Base-by-base conservation (phyloP, 2,888 invertebrate genomes). In the Caenorhabditis afra region DNA sequence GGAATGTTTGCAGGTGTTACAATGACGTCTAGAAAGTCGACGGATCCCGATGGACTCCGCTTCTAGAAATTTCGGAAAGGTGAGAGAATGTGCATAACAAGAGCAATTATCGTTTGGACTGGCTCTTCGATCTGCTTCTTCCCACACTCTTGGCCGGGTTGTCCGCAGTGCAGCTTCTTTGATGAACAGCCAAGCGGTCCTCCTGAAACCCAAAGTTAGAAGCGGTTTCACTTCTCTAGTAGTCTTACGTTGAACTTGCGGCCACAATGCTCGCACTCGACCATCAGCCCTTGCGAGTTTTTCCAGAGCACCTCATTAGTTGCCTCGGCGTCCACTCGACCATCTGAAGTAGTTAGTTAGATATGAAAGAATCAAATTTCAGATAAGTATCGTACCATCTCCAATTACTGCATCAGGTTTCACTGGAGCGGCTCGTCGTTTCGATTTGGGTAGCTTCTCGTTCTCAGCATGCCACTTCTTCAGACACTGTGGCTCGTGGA, bases 221-320 rank as follows among this genome's bases (percentile, higher is more conserved):
- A 11, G 8, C 22, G 14, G 8, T 12, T 7, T 62, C 8, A 4
- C 41, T n/a, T 16, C 22, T 45, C 10, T 23, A 12, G 53, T 55
- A 23, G 18, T 39, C 52, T 44, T 45, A 86, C 85, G 44, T 93
- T 86, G 91, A 94, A 94, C 29, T 94, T 94, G 55, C 94, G 91
- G 11, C 93, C 93, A 89, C 94, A 94, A 85, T 93, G 93, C 50
- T 91, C 91, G 87, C 94, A 94, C 1, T 93, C 92, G 22, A 93
- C 91, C 84, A 94, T 91, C 79, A 93, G 92, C 3, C 90, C 89
- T 62, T 86, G 83, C 39, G 81, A 71, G 68, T 71, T 82, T 79
- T 93, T 91, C 93, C 93, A 93, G 8, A 91, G 92, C 5, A 92
- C 92, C 67, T 93, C 92, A 77, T 91, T 92, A 23, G 89, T 87